Base-by-base conservation (phyloP, 2,888 invertebrate species). In the Lamellibrachia satsuma region DNA sequence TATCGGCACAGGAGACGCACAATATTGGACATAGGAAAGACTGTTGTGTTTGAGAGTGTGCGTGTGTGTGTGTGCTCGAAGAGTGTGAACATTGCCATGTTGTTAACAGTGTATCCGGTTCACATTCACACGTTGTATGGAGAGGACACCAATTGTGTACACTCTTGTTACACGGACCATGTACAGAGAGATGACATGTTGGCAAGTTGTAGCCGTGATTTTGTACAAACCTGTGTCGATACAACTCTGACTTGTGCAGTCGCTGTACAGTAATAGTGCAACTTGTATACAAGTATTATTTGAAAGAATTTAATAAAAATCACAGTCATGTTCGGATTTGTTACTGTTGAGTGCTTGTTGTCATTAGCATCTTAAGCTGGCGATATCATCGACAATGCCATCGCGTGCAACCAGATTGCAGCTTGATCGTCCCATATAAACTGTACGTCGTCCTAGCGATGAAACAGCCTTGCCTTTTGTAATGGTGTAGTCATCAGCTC, bases 231-330 rank as follows among this genome's bases (percentile, higher is more conserved):
- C 75, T 75, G 75, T 75, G 75, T 75, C 22, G 75, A 75, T 75
- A 75, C 75, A 15, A 75, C 15, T 15, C 75, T 75, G 75, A 75
- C 75, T 75, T 22, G 15, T 75, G 15, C 15, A n/a, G 75, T 75
- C 75, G 75, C 75, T 75, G 75, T 75, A 75, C 75, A 75, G 75
- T 75, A 75, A 75, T 75, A 75, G 1, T 75, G 75, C 75, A 75
- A 75, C 75, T 75, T 75, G 75, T 75, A 75, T 75, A 75, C 75
- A 75, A 75, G 75, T 75, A 75, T 75, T 75, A 75, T 75, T 75
- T 75, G 75, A 75, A 75, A 22, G 75, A 75, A 75, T 75, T 75
- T 75, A 75, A 75, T 75, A 75, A 75, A 75, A 75, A 75, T 75
- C 75, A 75, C 75, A 75, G 75, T 75, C 75, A 75, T 75, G 75